A percentile compares a stretch with the other conserved stretches of the same genome.
Conservation (phyloP, 2,888 invertebrate species). For the Andrena trimmerana region DNA sequence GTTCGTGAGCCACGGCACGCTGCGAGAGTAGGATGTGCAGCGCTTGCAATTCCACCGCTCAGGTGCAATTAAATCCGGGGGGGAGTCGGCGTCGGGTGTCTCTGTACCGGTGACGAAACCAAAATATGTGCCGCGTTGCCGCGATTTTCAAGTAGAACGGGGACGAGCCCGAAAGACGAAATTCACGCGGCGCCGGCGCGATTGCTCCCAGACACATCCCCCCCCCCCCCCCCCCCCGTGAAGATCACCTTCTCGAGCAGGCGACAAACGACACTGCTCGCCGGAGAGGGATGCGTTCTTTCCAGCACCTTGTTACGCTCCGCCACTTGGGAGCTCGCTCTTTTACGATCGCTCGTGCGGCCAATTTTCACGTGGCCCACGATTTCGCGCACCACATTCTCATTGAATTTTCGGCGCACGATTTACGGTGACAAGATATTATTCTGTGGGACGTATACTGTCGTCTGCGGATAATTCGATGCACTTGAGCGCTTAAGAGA, state of each 20-base stretch:
- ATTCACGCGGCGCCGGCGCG: conserved; percentile 2
- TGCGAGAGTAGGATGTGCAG: conserved; percentile 39
- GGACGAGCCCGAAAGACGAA: conserved; percentile 3
- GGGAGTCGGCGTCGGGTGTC: conserved; percentile 28
- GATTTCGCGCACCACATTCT: background rate
- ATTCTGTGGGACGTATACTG: too few relatives aligned
- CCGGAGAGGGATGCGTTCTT: background rate
- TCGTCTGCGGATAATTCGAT: too few relatives aligned
- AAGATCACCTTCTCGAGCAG: background rate
- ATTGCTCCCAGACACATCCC: background rate
- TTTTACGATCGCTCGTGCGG: conserved; percentile 1
- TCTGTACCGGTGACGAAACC: conserved; percentile 44
- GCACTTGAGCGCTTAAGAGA: too few relatives aligned
- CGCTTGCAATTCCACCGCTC: conserved; percentile 46
- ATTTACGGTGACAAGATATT: too few relatives aligned
- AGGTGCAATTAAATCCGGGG: conserved; percentile 58
- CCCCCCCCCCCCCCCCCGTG: too few relatives aligned
- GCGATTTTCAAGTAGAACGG: conserved; percentile 9
- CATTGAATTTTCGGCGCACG: too few relatives aligned
- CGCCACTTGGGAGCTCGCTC: conserved; percentile 9
- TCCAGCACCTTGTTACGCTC: conserved; percentile 28
- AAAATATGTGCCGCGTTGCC: conserved; percentile 46
- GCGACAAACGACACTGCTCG: background rate
- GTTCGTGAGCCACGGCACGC: conserved; percentile 54
- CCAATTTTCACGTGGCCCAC: background rate